Conservation (phyloP, 30 jellyfish, hydroid and myxozoan genomes). For the Turritopsis rubra region DNA sequence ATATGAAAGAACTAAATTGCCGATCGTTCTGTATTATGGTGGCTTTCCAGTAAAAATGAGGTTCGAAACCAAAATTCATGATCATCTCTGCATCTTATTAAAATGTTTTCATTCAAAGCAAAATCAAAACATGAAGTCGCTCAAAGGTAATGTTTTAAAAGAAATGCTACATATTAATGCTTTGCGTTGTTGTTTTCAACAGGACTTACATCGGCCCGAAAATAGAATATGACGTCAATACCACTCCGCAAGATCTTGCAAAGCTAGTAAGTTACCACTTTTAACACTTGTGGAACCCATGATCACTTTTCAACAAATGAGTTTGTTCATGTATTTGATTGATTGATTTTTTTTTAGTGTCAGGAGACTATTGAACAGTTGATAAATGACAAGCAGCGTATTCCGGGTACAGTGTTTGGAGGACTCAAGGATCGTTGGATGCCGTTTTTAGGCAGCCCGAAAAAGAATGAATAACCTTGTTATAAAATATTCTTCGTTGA, state of each 20-base stretch:
- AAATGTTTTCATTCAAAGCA: background rate
- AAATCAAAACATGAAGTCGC: no score
- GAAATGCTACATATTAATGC: no score
- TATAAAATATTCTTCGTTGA: background rate
- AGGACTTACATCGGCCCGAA: slow-evolving; percentile 83
- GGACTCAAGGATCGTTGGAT: slow-evolving; percentile 82
- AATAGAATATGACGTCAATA: slow-evolving; percentile 43
- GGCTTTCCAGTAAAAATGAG: slow-evolving; percentile 91
- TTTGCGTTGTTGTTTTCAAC: background rate
- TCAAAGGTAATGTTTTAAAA: no score
- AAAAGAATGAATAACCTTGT: background rate
- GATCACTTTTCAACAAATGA: background rate
- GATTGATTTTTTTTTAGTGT: slow-evolving; percentile 27
- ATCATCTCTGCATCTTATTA: background rate
- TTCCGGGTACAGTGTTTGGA: slow-evolving; percentile 79
- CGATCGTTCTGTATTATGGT: slow-evolving; percentile 88
- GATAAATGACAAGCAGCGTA: slow-evolving; percentile 57
- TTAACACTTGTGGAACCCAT: background rate
- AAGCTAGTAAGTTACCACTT: slow-evolving; percentile 42
- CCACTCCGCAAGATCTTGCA: slow-evolving; percentile 70
- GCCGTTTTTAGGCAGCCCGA: background rate
- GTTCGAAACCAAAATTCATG: slow-evolving; percentile 29
- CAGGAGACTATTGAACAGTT: slow-evolving; percentile 52
- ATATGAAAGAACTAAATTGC: slow-evolving; percentile 68
- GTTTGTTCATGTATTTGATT: no score